Base-by-base conservation (phyloP, 2,113 vertebrate genomes). In the Aptenodytes forsteri region DNA sequence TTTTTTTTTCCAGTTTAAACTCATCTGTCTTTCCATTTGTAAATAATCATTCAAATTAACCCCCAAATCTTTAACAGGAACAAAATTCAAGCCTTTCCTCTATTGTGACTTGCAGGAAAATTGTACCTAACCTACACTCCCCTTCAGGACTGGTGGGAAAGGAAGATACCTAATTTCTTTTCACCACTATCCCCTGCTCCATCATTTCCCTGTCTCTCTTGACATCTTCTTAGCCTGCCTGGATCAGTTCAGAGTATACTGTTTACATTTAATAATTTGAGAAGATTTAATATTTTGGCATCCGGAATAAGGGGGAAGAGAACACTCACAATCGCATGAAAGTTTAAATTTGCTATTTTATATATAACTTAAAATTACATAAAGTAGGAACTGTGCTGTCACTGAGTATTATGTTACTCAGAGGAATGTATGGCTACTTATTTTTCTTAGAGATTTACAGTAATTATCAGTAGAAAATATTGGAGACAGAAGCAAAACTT, bases 51-150 rank as follows among this genome's bases (percentile, higher is more conserved):
- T 70, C 16, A 72, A 59, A 50, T 38, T 27, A 29, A 61, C 25
- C 10, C 0, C 5, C 10, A 19, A 32, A 59, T 62, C 23, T n/a
- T 66, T 42, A 79, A 40, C 5, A 75, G 19, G 19, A 70, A 69
- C 32, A 81, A 55, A 59, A 80, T 26, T 69, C 8, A 50, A 61
- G 3, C 1, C 13, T 38, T 82, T 59, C 10, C 9, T 36, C 26
- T 62, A 18, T 44, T 46, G 17, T 0, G 2, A 26, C 36, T 32
- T 56, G 29, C 17, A 83, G 12, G 32, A 50, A 67, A 86, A 5
- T 3, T 59, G 7, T 59, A 36, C 16, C 6, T 72, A 65, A 46
- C 2, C 1, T 47, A 29, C 0, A 1, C 1, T 55, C 1, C 11
- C 11, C 34, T 81, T 87, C 22, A 83, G 13, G 12, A 23, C 11